Conservation (phyloP, 2,797 vertebrate genomes). For the Phalloptychus januarius region DNA sequence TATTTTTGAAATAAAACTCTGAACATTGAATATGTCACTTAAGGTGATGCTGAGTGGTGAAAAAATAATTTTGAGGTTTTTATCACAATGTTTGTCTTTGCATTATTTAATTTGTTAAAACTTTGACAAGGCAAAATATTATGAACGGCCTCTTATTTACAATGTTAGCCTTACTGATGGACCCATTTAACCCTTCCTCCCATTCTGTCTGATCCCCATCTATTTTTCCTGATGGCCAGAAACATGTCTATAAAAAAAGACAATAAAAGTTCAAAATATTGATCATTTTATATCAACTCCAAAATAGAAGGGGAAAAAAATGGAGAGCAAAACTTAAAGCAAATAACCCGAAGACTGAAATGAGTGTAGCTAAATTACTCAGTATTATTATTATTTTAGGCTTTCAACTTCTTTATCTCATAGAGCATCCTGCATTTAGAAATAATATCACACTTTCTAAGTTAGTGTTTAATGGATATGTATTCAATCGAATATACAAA, state of each 20-base stretch:
- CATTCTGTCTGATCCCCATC: constrained; percentile 34
- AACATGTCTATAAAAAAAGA: constrained; percentile 77
- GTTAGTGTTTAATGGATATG: background rate
- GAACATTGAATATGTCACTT: constrained; percentile 78
- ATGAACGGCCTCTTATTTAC: background rate
- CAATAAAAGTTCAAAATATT: constrained; percentile 64
- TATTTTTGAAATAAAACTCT: constrained; percentile 77
- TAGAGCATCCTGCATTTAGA: background rate
- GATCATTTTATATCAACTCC: constrained; percentile 61
- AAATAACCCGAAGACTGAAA: background rate
- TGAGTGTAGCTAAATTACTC: background rate
- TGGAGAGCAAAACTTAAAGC: constrained; percentile 28
- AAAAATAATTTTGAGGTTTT: constrained; percentile 67
- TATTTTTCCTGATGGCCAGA: constrained; percentile 61
- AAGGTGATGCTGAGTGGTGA: constrained; percentile 66
- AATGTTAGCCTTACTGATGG: constrained; percentile 61
- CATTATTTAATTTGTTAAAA: background rate
- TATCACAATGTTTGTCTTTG: constrained; percentile 68
- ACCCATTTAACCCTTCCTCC: constrained; percentile 33
- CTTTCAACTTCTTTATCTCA: background rate
- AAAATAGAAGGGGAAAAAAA: constrained; percentile 63
- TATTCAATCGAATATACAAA: background rate
- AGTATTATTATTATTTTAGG: background rate
- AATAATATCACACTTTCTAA: background rate
- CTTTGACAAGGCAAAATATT: background rate